Percentiles rank a stretch among this genome's conserved stretches.
Conservation (phyloP, 2,888 invertebrate species). For the Argyresthia albistria region DNA sequence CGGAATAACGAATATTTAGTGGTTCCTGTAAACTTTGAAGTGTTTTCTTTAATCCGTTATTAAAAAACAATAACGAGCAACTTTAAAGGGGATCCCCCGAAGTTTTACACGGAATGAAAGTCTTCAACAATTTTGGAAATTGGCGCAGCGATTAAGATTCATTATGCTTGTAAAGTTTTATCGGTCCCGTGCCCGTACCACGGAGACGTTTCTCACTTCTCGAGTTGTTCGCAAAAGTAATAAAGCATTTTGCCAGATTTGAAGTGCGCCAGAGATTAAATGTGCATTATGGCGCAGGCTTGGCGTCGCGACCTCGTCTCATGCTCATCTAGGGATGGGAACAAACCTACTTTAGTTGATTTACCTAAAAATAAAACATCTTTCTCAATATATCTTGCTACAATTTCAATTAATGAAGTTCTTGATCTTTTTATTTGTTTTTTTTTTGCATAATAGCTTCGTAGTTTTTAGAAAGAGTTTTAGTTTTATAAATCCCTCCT, state of each 20-base stretch:
- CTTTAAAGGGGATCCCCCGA: neutral
- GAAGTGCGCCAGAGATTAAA: conserved; percentile 48
- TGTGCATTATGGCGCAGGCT: conserved; percentile 50
- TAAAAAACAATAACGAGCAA: conserved; percentile 4
- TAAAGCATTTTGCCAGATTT: conserved; percentile 70
- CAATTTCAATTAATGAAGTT: too few species aligned
- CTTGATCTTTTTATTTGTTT: too few species aligned
- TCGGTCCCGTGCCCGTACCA: conserved; percentile 24
- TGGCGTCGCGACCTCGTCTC: conserved; percentile 24
- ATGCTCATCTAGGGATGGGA: neutral
- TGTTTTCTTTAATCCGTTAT: neutral
- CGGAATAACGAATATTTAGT: neutral
- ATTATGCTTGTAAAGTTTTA: conserved; percentile 69
- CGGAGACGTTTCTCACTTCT: conserved; percentile 33
- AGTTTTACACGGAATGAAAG: conserved; percentile 19
- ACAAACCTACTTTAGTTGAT: neutral
- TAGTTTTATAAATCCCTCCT: too few species aligned
- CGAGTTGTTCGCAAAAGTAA: conserved; percentile 55
- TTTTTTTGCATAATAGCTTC: too few species aligned
- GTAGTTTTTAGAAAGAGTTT: too few species aligned
- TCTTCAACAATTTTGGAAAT: conserved; percentile 62
- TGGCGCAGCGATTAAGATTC: conserved; percentile 65
- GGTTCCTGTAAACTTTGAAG: neutral
- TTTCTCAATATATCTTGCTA: neutral
- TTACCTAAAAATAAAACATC: neutral